Percentiles rank a stretch among this genome's conserved stretches.
These are phyloP conservation scores for Lepidurus packardi DNA, from an alignment of 1,140 invertebrate genomes.

Conservation along the genomic window DNA sequence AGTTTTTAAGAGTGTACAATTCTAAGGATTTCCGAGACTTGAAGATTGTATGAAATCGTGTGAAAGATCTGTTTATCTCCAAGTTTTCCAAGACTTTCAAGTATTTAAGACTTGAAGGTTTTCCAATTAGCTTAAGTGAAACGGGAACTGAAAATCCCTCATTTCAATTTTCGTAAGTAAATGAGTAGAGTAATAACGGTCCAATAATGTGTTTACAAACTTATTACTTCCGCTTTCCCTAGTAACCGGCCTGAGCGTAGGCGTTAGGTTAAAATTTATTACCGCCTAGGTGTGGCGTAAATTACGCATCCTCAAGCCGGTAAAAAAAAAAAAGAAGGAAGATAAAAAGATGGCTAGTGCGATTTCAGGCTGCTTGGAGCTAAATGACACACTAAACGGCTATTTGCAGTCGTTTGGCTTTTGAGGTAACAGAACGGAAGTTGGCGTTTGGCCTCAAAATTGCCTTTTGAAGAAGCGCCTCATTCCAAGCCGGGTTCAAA, in stretches of 20 bases:
- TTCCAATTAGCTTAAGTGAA: too few relatives aligned
- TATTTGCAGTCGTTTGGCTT: slow-evolving; percentile 1
- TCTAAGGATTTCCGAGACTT: too few relatives aligned
- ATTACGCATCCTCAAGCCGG: neutral
- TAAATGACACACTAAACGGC: neutral
- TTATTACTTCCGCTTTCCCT: neutral
- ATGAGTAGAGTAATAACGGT: too few relatives aligned
- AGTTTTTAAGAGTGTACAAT: too few relatives aligned
- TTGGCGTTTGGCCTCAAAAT: slow-evolving; percentile 21
- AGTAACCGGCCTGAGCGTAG: neutral
- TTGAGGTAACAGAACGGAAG: slow-evolving; percentile 5
- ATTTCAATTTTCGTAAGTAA: too few relatives aligned
- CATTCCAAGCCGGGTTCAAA: neutral
- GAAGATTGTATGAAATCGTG: too few relatives aligned
- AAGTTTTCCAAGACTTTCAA: too few relatives aligned
- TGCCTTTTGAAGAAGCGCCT: neutral
- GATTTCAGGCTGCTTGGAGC: neutral
- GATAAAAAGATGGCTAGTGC: neutral
- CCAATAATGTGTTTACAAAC: neutral
- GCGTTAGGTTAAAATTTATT: neutral
- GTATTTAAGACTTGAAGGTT: too few relatives aligned
- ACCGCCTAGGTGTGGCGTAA: neutral
- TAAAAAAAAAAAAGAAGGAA: neutral
- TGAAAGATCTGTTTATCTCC: too few relatives aligned
- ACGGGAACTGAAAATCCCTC: too few relatives aligned